Conservation (phyloP, 1,140 invertebrate species). For the Laupala kohalensis region DNA sequence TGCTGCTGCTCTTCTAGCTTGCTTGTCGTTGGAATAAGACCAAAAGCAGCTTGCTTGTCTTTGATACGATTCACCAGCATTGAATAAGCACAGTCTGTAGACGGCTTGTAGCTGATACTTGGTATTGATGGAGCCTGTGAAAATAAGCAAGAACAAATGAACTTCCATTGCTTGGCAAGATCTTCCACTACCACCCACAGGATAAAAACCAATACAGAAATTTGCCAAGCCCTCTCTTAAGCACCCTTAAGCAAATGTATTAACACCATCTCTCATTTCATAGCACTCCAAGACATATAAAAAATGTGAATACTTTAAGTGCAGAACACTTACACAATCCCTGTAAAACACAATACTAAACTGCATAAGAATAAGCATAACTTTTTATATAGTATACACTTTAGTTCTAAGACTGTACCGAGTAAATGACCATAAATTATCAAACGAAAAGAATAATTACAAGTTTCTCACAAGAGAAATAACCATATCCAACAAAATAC, state of each 20-base stretch:
- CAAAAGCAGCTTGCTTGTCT: conserved; percentile 35
- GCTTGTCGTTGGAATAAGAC: conserved; percentile 25
- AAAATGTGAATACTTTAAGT: not conserved
- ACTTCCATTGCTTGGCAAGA: not conserved
- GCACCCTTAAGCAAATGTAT: not conserved
- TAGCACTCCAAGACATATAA: not conserved
- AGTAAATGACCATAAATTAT: too few species aligned
- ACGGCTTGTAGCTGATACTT: conserved; percentile 61
- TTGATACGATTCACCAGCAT: conserved; percentile 71
- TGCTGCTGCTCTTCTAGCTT: conserved; percentile 15
- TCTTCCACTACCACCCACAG: not conserved
- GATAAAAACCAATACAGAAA: not conserved
- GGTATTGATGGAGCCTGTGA: conserved; percentile 48
- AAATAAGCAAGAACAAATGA: conserved; percentile 14
- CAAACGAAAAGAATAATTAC: not conserved
- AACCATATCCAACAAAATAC: not conserved
- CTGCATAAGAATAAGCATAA: not conserved
- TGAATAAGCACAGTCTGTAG: conserved; percentile 70
- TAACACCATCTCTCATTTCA: not conserved
- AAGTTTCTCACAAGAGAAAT: not conserved
- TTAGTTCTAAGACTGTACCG: too few species aligned
- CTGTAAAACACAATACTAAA: not conserved
- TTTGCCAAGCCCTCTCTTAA: not conserved
- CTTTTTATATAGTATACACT: not conserved
- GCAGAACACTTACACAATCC: not conserved